A percentile compares a stretch with the other conserved stretches of the same genome.
Conservation (phyloP, 2,888 invertebrate genomes). For the Morpho achilles region DNA sequence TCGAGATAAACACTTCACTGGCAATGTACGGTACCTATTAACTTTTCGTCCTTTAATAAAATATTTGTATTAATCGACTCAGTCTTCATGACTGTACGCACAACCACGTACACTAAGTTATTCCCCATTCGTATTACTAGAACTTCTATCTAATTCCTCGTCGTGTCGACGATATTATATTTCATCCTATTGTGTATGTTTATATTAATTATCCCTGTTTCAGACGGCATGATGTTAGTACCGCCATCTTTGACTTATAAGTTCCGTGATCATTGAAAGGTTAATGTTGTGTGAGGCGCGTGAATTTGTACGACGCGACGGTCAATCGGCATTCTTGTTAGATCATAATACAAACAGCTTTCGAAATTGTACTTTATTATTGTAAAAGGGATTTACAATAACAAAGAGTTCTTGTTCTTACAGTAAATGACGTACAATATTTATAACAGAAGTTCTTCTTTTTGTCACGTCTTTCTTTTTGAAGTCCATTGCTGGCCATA, state of each 20-base stretch:
- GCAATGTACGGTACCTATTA: too few species aligned
- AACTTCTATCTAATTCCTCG: slow-evolving; percentile 37
- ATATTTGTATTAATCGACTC: not conserved
- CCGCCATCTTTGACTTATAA: slow-evolving; percentile 37
- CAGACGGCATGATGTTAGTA: slow-evolving; percentile 33
- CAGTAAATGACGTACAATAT: too few species aligned
- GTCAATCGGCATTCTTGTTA: not conserved
- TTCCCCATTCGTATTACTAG: slow-evolving; percentile 20
- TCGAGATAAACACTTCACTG: too few species aligned
- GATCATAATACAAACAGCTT: not conserved
- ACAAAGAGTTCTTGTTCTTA: too few species aligned
- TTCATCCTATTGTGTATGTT: slow-evolving; percentile 49
- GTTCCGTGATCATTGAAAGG: slow-evolving; percentile 33
- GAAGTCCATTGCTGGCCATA: too few species aligned
- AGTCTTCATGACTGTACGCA: not conserved
- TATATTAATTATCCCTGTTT: slow-evolving; percentile 49
- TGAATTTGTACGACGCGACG: slow-evolving; percentile 4
- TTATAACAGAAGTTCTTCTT: too few species aligned
- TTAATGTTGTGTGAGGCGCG: slow-evolving; percentile 23
- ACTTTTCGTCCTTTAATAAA: too few species aligned
- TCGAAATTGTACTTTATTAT: too few species aligned
- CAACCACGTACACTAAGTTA: slow-evolving; percentile 8
- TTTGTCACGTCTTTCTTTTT: too few species aligned
- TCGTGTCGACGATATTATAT: slow-evolving; percentile 55
- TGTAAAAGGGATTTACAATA: too few species aligned